phyloP scores from a whole-genome alignment of 2,888 invertebrate species.

The Andricus curvator region DNA sequence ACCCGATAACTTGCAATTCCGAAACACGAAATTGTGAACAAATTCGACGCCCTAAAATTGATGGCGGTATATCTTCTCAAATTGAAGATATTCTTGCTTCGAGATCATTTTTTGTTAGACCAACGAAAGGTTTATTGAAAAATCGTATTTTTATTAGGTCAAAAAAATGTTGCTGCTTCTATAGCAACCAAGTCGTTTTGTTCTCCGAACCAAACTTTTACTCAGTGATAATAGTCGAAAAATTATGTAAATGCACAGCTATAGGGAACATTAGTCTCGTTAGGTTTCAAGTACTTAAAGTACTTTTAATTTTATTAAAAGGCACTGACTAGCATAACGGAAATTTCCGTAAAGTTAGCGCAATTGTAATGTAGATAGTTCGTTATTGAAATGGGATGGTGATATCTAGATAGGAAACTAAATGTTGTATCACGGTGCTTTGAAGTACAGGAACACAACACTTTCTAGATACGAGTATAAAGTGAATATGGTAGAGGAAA shows the following conservation, averaged over 20 bases:
- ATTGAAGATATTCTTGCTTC: no score
- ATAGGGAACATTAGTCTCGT: no score
- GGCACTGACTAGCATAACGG: no score
- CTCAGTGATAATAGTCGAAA: background rate
- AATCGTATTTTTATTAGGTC: background rate
- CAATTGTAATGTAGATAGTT: no score
- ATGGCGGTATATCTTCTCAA: no score
- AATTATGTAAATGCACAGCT: no score
- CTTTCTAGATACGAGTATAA: background rate
- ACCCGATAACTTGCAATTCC: background rate
- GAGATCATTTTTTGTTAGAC: background rate
- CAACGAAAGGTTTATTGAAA: background rate
- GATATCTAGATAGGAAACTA: no score
- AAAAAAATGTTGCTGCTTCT: background rate
- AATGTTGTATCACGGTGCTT: background rate
- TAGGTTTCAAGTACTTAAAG: no score
- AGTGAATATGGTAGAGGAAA: background rate
- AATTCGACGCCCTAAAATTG: background rate
- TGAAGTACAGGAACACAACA: background rate
- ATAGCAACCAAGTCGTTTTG: background rate
- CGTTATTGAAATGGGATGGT: no score
- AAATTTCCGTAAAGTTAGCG: no score
- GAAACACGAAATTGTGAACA: background rate
- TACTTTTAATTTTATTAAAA: no score
- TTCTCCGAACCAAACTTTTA: background rate